These are phyloP conservation scores for Pachycephala philippinensis DNA, from an alignment of 2,113 vertebrate species.

Conservation along the genomic window DNA sequence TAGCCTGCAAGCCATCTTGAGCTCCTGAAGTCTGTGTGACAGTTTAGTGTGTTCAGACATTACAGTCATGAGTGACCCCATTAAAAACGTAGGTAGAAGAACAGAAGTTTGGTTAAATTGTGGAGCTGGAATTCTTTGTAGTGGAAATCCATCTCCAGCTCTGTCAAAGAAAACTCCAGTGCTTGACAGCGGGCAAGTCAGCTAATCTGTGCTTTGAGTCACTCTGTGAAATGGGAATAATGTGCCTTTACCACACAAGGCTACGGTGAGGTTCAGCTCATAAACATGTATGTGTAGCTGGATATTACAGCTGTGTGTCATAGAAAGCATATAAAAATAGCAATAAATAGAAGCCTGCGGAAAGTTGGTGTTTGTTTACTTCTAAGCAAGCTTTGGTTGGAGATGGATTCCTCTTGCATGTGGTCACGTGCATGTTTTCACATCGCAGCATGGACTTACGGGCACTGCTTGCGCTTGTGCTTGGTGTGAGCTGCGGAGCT, in stretches of 20 bases:
- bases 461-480: rapidly evolving
- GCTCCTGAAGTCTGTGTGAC: neutral
- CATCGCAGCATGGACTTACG: rapidly evolving
- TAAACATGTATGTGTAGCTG: neutral
- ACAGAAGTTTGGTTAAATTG: neutral
- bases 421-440: neutral
- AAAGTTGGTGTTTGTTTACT: slow-evolving; percentile 17
- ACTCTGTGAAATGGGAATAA: neutral
- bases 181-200: neutral
- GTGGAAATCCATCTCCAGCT: neutral
- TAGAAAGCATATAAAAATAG: slow-evolving; percentile 5
- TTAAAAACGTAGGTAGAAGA: neutral
- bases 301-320: neutral
- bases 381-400: neutral
- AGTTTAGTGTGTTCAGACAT: neutral
- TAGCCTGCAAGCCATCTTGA: neutral
- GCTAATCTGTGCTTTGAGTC: neutral
- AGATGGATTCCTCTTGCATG: neutral
- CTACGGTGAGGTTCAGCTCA: neutral
- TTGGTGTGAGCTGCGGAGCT: rapidly evolving
- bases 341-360: neutral
- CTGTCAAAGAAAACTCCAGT: neutral
- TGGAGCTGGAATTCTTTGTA: neutral
- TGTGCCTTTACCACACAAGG: neutral
- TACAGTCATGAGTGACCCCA: neutral